phyloP scores from a whole-genome alignment of 2,113 vertebrate species.

The Rhinogobius similis region DNA sequence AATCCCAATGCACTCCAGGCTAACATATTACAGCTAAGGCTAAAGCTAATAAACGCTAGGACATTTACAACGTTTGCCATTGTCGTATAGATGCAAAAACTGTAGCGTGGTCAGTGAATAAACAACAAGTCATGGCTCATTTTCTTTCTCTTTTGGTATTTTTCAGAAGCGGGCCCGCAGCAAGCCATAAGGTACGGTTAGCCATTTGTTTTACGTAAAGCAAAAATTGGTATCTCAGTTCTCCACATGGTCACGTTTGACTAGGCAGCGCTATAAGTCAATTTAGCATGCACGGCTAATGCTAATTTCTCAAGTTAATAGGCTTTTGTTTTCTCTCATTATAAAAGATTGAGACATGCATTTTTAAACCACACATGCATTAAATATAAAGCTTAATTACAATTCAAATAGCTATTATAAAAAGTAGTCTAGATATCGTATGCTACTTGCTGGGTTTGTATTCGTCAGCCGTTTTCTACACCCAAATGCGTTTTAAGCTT shows the following conservation, averaged over 20 bases:
- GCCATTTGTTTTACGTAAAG: conserved; percentile 13
- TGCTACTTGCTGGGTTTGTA: conserved; percentile 19
- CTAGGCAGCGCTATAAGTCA: conserved; percentile 17
- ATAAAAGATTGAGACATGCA: conserved; percentile 34
- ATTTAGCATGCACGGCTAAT: conserved; percentile 4
- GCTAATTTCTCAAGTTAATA: conserved; percentile 27
- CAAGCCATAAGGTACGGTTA: conserved; percentile 77
- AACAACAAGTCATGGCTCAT: conserved; percentile 33
- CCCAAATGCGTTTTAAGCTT: conserved; percentile 13
- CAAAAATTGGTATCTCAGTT: neutral
- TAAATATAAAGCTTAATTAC: conserved; percentile 41
- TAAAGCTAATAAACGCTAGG: conserved; percentile 46
- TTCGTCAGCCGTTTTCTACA: conserved; percentile 30
- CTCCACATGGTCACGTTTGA: neutral
- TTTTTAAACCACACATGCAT: conserved; percentile 40
- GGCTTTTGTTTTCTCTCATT: conserved; percentile 40
- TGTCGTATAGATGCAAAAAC: conserved; percentile 21
- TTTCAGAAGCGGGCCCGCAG: conserved; percentile 73
- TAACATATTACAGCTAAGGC: conserved; percentile 35
- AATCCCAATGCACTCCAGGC: conserved; percentile 43
- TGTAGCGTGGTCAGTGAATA: conserved; percentile 30
- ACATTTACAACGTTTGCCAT: conserved; percentile 44
- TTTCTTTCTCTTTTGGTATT: conserved; percentile 8
- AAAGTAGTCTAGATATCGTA: conserved; percentile 16
- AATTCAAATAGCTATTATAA: conserved; percentile 21